Evolutionary conservation across 2,797 vertebrate genomes (phyloP).

Genomic region (Mionectes olivaceus): DNA sequence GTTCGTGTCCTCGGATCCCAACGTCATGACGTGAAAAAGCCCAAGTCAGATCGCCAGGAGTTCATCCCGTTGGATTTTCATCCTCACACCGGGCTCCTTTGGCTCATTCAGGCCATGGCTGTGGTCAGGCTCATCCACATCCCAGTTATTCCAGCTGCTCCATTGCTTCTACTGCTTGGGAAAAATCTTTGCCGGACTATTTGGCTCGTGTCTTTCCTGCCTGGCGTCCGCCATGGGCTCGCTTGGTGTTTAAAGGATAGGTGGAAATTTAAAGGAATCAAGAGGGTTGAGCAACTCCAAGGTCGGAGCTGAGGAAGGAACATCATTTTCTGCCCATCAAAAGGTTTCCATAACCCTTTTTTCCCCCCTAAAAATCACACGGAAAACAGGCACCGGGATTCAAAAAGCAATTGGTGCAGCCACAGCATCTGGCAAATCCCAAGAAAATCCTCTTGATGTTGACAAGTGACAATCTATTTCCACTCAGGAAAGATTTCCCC

Average conservation of each 20-base stretch:
- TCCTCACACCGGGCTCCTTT: background rate
- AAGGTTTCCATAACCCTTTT: background rate
- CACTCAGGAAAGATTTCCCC: background rate
- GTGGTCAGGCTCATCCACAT: background rate
- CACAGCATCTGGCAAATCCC: background rate
- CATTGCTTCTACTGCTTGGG: rapidly evolving
- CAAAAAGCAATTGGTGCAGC: background rate
- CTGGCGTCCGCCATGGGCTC: background rate
- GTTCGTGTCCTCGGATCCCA: background rate
- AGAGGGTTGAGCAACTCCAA: background rate
- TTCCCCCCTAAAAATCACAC: background rate
- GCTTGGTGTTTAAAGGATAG: background rate
- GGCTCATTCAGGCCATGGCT: background rate
- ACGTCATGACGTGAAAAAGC: rapidly evolving
- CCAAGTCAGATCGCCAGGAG: rapidly evolving
- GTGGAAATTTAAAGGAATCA: background rate
- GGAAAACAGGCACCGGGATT: background rate
- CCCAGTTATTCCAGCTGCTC: background rate
- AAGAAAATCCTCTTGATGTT: background rate
- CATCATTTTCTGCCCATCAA: background rate
- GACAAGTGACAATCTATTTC: background rate
- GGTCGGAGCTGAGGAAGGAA: background rate
- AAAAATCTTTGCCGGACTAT: background rate
- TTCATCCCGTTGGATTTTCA: background rate
- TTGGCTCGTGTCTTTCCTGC: background rate